Evolutionary conservation across 2,797 vertebrate species (phyloP).

Genomic region (Furcifer pardalis): DNA sequence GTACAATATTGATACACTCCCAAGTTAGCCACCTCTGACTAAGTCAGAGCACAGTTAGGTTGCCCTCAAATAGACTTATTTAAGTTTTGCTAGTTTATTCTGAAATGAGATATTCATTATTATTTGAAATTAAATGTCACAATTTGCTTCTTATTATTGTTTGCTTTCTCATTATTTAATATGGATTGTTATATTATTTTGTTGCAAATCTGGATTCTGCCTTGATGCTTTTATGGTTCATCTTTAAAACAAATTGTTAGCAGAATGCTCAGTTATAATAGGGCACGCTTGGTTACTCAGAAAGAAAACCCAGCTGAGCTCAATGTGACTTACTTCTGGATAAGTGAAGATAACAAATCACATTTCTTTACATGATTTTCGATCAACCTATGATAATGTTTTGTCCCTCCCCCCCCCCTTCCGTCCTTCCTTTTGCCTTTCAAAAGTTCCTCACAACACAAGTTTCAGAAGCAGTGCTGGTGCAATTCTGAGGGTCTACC

Average conservation of each 20-base stretch:
- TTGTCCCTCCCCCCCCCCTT: no score
- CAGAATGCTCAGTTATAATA: background rate
- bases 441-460: no score
- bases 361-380: background rate
- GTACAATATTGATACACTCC: no score
- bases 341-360: background rate
- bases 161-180: background rate
- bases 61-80: background rate
- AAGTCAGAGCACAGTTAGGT: background rate
- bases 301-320: no score
- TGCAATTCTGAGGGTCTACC: background rate
- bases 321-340: background rate
- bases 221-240: background rate
- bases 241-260: background rate
- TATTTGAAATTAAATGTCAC: background rate
- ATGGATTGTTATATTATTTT: no score
- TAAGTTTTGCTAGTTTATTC: background rate
- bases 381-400: no score
- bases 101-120: background rate
- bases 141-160: background rate
- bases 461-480: background rate
- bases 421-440: no score
- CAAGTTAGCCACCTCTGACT: no score
- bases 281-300: no score
- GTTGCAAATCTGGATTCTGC: background rate